These are phyloP conservation scores for Linnaemya vulpina DNA, from an alignment of 2,888 invertebrate genomes.

Conservation along the genomic window DNA sequence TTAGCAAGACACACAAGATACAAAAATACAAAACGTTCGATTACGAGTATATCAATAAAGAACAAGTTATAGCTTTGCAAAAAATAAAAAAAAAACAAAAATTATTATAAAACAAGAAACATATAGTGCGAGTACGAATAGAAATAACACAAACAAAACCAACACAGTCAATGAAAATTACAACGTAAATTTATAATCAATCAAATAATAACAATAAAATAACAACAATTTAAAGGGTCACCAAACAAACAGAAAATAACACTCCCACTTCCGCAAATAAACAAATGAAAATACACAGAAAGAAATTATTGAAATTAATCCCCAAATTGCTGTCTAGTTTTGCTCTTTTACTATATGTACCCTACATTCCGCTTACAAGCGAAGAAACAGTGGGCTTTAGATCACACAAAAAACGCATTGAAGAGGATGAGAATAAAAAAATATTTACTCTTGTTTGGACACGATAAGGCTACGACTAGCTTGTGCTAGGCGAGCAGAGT, in stretches of 20 bases:
- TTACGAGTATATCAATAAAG: constrained; percentile 29
- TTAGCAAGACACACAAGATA: constrained; percentile 24
- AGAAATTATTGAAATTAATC: not conserved
- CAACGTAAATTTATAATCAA: constrained; percentile 66
- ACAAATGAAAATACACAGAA: not conserved
- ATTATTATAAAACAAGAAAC: constrained; percentile 32
- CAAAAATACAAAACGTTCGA: constrained; percentile 17
- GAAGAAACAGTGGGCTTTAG: not conserved
- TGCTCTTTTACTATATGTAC: not conserved
- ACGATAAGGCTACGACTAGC: no score
- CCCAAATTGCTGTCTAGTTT: not conserved
- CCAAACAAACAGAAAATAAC: not conserved
- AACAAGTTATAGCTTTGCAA: constrained; percentile 48
- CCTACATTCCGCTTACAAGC: not conserved
- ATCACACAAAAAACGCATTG: no score
- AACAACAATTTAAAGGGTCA: constrained; percentile 1
- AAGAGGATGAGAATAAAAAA: no score
- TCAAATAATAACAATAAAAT: constrained; percentile 21
- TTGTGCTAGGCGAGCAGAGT: no score
- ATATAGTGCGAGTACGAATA: constrained; percentile 10
- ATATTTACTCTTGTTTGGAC: no score
- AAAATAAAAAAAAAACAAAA: no score
- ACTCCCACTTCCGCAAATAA: not conserved
- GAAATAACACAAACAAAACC: constrained; percentile 3
- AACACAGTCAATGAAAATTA: constrained; percentile 71